Conservation (phyloP, 2,113 vertebrate genomes). For the Anseranas semipalmata region DNA sequence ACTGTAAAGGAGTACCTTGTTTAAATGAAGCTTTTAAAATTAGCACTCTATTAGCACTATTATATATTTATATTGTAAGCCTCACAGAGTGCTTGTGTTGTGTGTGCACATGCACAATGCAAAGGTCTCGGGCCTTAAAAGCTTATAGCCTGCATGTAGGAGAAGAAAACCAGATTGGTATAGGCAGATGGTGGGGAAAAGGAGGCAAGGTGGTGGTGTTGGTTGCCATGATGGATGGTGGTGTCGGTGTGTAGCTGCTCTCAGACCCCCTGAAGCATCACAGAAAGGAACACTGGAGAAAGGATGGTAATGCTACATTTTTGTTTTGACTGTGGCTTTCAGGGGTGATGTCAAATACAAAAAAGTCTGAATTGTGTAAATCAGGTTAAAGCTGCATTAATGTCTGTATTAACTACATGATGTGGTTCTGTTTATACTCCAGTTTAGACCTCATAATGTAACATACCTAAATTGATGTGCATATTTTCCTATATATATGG, state of each 20-base stretch:
- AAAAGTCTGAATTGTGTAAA: neutral
- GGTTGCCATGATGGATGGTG: neutral
- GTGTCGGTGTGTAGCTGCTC: fast-evolving
- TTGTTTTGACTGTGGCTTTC: neutral
- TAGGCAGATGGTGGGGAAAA: neutral
- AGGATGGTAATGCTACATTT: neutral
- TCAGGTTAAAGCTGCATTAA: neutral
- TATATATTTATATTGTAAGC: neutral
- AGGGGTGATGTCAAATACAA: neutral
- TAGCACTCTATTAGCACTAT: neutral
- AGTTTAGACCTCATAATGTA: neutral
- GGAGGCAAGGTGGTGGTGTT: fast-evolving
- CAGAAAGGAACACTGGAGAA: neutral
- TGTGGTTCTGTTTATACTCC: neutral
- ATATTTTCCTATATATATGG: neutral
- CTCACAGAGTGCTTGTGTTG: neutral
- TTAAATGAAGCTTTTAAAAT: neutral
- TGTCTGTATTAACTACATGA: neutral
- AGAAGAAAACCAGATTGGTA: neutral
- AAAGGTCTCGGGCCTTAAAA: neutral
- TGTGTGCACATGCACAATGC: neutral
- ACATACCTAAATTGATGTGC: neutral
- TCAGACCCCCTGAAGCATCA: neutral
- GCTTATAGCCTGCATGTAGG: neutral
- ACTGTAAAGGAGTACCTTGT: neutral